Evolutionary conservation across 2,113 vertebrate species (phyloP), one percentile per base, ranked within the genome.

Genomic region (Trochalopteron elliotii): DNA sequence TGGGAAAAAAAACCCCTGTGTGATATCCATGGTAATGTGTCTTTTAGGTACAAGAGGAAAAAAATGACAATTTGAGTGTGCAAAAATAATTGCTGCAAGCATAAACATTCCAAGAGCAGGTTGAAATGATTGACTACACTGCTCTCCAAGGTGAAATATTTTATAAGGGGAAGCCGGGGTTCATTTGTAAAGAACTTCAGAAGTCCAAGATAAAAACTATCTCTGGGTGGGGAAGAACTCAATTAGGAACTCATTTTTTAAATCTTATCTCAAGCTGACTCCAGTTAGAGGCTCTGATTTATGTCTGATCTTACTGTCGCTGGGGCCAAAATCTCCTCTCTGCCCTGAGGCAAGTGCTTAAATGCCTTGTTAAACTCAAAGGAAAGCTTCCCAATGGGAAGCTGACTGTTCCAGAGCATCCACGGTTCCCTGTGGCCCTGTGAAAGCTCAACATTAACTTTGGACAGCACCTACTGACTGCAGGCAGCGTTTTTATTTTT

Each of bases 341-440:
- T 93, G 39, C 39, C 57, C 27, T 53, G 40, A 77, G n/a, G 7
- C n/a, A 31, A 2, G 15, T 42, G 30, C 27, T 81, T 35, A 52
- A 64, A 31, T 4, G 20, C 17, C 30, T 55, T 7, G 35, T 45
- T 39, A 65, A 64, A 56, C 23, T 45, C 45, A 39, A 63, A 84
- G 14, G 15, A 78, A 70, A 27, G 10, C 37, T 74, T 91, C 35
- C 15, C 1, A 0, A 7, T 18, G 27, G 21, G 44, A 52, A 78
- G 12, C 28, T 50, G 18, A 20, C 30, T 76, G 27, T 17, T 27
- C 20, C 42, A 70, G 60, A 78, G 24, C 50, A 75, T 16, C 18
- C 16, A 4, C 0, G 0, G 7, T 12, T 65, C 63, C 12, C 12
- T 1, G 8, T 10, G n/a, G 60, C 75, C 8, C 0, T 0, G 17